Evolutionary conservation across 2,797 vertebrate genomes (phyloP).

Genomic region (Phaenicophaeus curvirostris): DNA sequence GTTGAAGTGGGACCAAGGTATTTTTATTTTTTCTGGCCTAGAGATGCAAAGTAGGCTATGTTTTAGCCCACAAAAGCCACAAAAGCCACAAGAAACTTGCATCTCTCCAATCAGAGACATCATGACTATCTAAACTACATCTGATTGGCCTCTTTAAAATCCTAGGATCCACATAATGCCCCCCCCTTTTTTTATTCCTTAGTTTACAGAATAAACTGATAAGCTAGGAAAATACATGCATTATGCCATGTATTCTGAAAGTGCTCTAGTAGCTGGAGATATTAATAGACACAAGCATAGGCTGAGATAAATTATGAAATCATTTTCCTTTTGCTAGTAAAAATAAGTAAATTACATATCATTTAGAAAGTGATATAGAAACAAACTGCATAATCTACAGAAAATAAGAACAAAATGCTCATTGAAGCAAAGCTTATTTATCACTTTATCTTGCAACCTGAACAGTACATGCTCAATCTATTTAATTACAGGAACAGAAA

Average conservation of each 20-base stretch:
- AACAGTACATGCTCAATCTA: slow-evolving; percentile 65
- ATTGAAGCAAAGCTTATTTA: slow-evolving; percentile 66
- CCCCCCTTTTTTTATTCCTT: slow-evolving; percentile 63
- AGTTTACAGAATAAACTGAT: slow-evolving; percentile 57
- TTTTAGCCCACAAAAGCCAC: slow-evolving; percentile 27
- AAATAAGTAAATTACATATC: slow-evolving; percentile 54
- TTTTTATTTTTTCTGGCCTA: slow-evolving; percentile 31
- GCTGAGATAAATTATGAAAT: slow-evolving; percentile 50
- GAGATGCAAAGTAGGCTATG: slow-evolving; percentile 10
- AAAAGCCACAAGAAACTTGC: slow-evolving; percentile 68
- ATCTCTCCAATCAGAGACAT: slow-evolving; percentile 81
- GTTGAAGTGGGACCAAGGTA: not conserved
- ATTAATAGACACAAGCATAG: slow-evolving; percentile 73
- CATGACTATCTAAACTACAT: slow-evolving; percentile 72
- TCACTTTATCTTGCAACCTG: slow-evolving; percentile 73
- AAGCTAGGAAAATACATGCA: slow-evolving; percentile 58
- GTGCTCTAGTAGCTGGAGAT: slow-evolving; percentile 67
- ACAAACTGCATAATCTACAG: slow-evolving; percentile 53
- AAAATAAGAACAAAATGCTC: slow-evolving; percentile 62
- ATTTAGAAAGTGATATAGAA: slow-evolving; percentile 71
- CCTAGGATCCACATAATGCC: slow-evolving; percentile 60
- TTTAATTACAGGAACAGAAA: slow-evolving; percentile 73
- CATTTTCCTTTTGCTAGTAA: slow-evolving; percentile 47
- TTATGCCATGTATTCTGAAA: slow-evolving; percentile 59
- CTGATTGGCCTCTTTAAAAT: slow-evolving; percentile 78